These are phyloP conservation scores for Ctenopoma multispine DNA, from an alignment of 2,797 vertebrate species.

Conservation along the genomic window DNA sequence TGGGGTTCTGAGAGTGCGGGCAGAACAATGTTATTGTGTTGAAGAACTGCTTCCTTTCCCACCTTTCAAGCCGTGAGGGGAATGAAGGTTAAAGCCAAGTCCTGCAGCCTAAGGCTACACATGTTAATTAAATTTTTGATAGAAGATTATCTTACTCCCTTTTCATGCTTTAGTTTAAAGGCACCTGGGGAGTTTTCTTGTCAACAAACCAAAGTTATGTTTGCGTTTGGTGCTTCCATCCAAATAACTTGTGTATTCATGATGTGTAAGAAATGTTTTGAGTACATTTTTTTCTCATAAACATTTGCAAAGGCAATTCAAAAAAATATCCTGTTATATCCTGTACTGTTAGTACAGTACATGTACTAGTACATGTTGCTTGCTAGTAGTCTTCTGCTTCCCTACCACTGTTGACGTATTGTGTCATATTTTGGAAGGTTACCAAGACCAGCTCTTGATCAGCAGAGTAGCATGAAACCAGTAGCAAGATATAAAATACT, in stretches of 20 bases:
- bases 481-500: no score
- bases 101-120: not conserved
- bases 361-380: no score
- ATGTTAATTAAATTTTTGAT: constrained; percentile 27
- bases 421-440: no score
- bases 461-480: no score
- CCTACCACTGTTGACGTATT: no score
- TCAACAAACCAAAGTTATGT: not conserved
- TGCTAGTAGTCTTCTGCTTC: no score
- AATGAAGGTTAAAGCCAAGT: not conserved
- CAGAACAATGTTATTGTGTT: constrained; percentile 20
- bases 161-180: not conserved
- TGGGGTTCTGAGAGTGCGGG: constrained; percentile 40
- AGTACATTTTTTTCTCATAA: not conserved
- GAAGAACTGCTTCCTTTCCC: constrained; percentile 36
- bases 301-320: no score
- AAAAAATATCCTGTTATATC: no score
- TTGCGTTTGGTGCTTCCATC: not conserved
- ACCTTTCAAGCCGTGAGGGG: constrained; percentile 15
- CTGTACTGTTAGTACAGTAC: no score
- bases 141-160: constrained; percentile 2
- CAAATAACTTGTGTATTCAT: not conserved
- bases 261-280: not conserved
- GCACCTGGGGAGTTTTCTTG: not conserved
- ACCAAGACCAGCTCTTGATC: no score